Conservation (phyloP, 2,888 invertebrate genomes). For the Blastobasis lacticolella region DNA sequence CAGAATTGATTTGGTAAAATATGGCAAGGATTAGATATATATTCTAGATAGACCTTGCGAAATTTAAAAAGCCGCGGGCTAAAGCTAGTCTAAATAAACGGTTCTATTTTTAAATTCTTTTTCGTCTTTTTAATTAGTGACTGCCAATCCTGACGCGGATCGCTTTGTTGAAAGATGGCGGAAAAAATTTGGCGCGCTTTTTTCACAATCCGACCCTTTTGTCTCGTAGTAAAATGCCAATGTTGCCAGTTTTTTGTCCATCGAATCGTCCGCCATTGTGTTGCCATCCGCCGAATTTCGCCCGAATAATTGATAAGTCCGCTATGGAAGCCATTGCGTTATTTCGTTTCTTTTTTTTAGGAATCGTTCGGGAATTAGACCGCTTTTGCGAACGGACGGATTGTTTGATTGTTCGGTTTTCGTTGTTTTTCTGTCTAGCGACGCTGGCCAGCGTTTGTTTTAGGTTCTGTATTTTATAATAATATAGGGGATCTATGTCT, state of each 20-base stretch:
- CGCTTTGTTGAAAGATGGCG: slow-evolving; percentile 1
- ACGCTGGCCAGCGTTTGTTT: slow-evolving; percentile 4
- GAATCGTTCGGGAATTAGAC: slow-evolving; percentile 51
- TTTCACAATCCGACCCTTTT: slow-evolving; percentile 25
- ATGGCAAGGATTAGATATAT: too few species aligned
- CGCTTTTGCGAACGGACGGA: slow-evolving; percentile 20
- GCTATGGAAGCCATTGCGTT: slow-evolving; percentile 18
- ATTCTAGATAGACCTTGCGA: too few species aligned
- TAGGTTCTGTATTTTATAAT: too few species aligned
- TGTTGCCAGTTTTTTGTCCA: slow-evolving; percentile 56
- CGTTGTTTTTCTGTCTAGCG: slow-evolving; percentile 25
- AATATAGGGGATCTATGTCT: too few species aligned
- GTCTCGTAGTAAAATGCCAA: slow-evolving; percentile 28
- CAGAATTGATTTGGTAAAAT: too few species aligned
- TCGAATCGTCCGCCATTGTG: slow-evolving; percentile 62
- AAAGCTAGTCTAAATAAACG: too few species aligned
- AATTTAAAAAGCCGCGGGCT: too few species aligned
- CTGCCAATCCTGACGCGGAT: too few species aligned
- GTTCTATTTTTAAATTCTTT: too few species aligned
- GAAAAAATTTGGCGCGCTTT: slow-evolving; percentile 20
- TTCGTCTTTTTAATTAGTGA: too few species aligned
- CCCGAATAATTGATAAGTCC: slow-evolving; percentile 59
- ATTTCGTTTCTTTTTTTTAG: slow-evolving; percentile 19
- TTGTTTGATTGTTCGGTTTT: slow-evolving; percentile 4
- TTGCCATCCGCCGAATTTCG: slow-evolving; percentile 54